These are phyloP conservation scores for Megaceryle maxima DNA, from an alignment of 2,113 vertebrate species.

Conservation along the genomic window DNA sequence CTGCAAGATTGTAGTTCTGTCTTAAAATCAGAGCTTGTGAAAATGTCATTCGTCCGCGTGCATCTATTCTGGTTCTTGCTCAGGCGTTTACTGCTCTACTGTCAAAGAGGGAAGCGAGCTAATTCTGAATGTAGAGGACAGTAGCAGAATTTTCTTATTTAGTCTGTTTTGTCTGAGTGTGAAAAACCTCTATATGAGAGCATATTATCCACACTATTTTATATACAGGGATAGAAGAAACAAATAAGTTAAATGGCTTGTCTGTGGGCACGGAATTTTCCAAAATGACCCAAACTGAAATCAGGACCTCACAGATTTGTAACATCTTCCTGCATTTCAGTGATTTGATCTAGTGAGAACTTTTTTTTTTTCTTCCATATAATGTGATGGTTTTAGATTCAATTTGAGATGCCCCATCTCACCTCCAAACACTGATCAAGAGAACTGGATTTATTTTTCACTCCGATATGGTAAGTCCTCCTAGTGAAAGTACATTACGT, in stretches of 20 bases:
- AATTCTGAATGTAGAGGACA: background rate
- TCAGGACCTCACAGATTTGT: background rate
- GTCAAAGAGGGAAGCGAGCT: background rate
- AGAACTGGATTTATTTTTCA: conserved; percentile 6
- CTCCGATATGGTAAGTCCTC: background rate
- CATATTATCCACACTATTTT: background rate
- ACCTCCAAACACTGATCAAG: conserved; percentile 2
- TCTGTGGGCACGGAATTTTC: background rate
- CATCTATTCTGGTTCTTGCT: background rate
- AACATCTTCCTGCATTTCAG: background rate
- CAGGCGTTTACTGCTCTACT: background rate
- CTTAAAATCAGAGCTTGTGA: background rate
- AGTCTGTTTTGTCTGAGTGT: background rate
- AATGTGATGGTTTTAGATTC: background rate
- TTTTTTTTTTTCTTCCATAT: background rate
- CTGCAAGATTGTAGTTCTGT: accelerated
- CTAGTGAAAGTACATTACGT: background rate
- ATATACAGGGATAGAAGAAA: background rate
- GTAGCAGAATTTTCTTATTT: background rate
- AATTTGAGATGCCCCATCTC: background rate
- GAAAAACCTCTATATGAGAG: background rate
- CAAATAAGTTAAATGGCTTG: background rate
- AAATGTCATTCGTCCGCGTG: background rate
- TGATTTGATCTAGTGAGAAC: background rate
- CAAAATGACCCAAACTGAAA: background rate